These are phyloP conservation scores for Kobus ellipsiprymnus DNA, from an alignment of 2,113 vertebrate species.

Conservation along the genomic window DNA sequence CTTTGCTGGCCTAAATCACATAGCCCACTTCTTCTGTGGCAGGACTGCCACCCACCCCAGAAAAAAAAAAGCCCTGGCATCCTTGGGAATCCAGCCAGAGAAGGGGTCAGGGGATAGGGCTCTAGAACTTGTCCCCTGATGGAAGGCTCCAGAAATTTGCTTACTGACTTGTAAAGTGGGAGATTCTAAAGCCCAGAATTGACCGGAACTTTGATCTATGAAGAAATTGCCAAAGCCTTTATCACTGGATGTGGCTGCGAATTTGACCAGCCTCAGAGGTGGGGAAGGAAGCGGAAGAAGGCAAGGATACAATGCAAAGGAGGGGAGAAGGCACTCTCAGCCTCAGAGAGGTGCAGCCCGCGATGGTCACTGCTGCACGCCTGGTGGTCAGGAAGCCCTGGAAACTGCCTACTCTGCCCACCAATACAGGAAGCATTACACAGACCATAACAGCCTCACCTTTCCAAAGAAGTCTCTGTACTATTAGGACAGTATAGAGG, in stretches of 20 bases:
- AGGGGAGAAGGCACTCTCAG: neutral
- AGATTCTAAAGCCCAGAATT: neutral
- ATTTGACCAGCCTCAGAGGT: neutral
- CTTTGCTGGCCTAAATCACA: neutral
- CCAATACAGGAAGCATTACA: neutral
- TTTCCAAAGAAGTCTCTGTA: neutral
- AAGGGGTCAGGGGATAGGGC: neutral
- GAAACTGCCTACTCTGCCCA: neutral
- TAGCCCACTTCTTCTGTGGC: neutral
- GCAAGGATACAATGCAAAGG: neutral
- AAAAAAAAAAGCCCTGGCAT: neutral
- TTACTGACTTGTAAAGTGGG: neutral
- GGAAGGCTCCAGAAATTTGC: neutral
- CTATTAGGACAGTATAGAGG: neutral
- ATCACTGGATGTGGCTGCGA: neutral
- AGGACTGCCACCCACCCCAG: neutral
- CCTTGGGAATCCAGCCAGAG: neutral
- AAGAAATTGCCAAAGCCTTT: neutral
- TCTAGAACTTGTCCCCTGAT: neutral
- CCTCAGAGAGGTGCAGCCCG: neutral
- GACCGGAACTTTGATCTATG: neutral
- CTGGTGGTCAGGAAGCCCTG: neutral
- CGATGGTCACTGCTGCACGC: rapidly evolving
- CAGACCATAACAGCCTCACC: neutral
- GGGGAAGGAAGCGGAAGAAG: neutral